phyloP scores from a whole-genome alignment of 2,888 invertebrate genomes.

The Caenorhabditis virilis region DNA sequence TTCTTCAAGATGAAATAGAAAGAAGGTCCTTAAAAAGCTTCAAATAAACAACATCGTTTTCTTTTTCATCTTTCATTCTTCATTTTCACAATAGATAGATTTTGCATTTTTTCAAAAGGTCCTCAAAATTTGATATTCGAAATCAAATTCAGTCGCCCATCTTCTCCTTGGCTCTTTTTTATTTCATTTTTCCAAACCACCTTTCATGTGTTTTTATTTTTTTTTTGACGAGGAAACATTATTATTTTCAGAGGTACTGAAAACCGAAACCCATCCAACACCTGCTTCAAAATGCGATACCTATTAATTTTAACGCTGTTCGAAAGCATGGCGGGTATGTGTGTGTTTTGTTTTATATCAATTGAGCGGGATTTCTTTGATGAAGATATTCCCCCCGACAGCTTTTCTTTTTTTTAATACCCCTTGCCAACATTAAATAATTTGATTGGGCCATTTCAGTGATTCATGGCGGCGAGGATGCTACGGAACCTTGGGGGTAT shows the following conservation, averaged over 20 bases:
- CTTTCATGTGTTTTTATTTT: constrained; percentile 5
- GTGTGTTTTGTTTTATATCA: constrained; percentile 3
- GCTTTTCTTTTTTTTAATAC: no score
- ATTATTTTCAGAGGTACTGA: not conserved
- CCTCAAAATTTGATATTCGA: constrained; percentile 32
- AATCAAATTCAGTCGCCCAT: constrained; percentile 7
- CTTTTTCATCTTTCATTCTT: no score
- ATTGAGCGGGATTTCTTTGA: not conserved
- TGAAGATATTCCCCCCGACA: no score
- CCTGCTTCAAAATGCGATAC: constrained; percentile 15
- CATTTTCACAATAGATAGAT: no score
- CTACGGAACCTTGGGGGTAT: constrained; percentile 60
- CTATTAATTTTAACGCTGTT: constrained; percentile 14
- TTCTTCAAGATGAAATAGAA: not conserved
- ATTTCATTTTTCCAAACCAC: not conserved
- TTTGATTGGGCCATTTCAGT: no score
- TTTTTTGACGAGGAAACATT: not conserved
- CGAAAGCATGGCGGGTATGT: no score
- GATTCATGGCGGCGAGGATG: constrained; percentile 22
- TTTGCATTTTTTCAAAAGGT: no score
- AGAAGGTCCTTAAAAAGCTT: not conserved
- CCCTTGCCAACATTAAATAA: no score
- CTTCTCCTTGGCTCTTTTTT: not conserved
- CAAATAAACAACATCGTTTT: not conserved
- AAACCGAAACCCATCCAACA: constrained; percentile 1